phyloP scores from a whole-genome alignment of 2,797 vertebrate species.

The Strix occidentalis region DNA sequence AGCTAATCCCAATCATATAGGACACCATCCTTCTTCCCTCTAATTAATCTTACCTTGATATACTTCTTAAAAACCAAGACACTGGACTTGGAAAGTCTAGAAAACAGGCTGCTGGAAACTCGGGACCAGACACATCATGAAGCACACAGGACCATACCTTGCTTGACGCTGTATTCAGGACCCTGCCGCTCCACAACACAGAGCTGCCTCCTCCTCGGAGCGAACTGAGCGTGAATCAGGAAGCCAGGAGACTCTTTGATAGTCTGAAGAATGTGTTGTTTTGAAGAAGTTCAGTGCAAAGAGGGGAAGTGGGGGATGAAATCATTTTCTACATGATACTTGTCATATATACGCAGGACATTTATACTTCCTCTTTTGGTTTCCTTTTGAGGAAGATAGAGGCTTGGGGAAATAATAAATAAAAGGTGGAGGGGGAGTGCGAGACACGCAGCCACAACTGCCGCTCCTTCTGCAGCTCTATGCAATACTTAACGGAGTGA shows the following conservation, averaged over 20 bases:
- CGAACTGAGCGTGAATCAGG: background rate
- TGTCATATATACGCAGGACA: background rate
- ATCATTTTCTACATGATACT: background rate
- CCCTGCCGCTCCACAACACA: fast-evolving
- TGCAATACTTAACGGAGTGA: background rate
- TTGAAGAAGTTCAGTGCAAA: background rate
- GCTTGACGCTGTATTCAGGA: background rate
- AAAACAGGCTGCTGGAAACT: background rate
- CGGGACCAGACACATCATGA: background rate
- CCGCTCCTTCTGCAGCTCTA: background rate
- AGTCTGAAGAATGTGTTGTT: background rate
- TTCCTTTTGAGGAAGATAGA: constrained; percentile 14
- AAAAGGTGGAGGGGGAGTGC: background rate
- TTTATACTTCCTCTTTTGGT: constrained; percentile 25
- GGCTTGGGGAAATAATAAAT: background rate
- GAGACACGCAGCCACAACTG: background rate
- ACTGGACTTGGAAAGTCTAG: background rate
- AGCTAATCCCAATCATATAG: background rate
- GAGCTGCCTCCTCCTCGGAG: background rate
- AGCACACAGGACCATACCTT: background rate
- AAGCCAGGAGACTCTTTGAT: background rate
- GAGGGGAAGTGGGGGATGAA: constrained; percentile 39
- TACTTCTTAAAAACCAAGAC: background rate
- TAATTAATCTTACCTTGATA: background rate
- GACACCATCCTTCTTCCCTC: background rate